Conservation (phyloP, 2,113 vertebrate genomes). For the Ginglymostoma cirratum region DNA sequence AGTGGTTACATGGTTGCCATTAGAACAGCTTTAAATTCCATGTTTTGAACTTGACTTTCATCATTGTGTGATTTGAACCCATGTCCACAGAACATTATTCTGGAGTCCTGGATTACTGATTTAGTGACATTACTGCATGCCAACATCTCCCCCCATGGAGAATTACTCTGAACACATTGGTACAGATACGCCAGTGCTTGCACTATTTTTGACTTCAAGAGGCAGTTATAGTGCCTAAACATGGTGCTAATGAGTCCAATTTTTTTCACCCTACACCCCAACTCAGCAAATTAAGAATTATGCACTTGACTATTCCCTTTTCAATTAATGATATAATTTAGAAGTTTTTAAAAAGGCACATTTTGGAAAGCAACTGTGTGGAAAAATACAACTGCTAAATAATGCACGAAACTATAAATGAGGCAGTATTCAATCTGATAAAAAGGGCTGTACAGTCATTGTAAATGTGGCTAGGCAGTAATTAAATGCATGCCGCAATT, state of each 20-base stretch:
- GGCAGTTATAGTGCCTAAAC: background rate
- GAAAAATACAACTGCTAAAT: background rate
- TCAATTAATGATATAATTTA: background rate
- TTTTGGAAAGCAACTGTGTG: slow-evolving; percentile 4
- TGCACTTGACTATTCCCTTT: background rate
- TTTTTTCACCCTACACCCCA: background rate
- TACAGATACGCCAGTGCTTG: background rate
- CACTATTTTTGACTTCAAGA: background rate
- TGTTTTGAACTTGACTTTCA: too few species aligned
- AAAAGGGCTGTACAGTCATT: background rate
- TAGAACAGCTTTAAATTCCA: too few species aligned
- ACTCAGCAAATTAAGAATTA: background rate
- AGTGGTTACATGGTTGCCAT: too few species aligned
- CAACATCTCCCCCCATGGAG: too few species aligned
- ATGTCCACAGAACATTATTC: too few species aligned
- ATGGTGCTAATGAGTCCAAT: background rate
- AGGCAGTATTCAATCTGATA: background rate
- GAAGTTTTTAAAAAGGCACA: background rate
- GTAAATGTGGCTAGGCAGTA: background rate
- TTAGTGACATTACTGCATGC: too few species aligned
- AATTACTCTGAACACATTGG: too few species aligned
- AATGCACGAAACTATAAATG: background rate
- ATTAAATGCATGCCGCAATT: slow-evolving; percentile 23
- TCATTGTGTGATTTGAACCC: too few species aligned
- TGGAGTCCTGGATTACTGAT: too few species aligned